Base-by-base conservation (phyloP, 35 echinoderm and acorn worm species). In the Lytechinus pictus region DNA sequence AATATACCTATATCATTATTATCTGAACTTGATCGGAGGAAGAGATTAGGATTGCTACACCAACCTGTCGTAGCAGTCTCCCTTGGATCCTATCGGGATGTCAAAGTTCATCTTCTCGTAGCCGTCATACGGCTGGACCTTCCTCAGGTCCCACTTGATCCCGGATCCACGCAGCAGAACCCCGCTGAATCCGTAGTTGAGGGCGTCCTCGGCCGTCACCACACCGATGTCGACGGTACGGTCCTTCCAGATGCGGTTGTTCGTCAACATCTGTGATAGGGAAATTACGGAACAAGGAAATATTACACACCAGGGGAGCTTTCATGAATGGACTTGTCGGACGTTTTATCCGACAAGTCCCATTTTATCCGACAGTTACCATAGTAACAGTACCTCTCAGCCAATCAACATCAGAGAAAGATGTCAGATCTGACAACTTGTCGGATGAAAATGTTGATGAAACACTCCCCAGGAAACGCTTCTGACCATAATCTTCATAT, bases 141-240 rank as follows among this genome's bases (percentile, higher is more conserved):
- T 99, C 54, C 98, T 95, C 91, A 99, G 92, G 92, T 99, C 98
- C 98, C 98, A 99, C 86, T 99, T 99, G 97, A 99, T 97, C 27
- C 98, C 98, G 1, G 98, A 99, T 27, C 98, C 98, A 27, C 98
- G 94, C 11, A 99, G 88, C 91, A 95, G 86, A 7, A 98, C 98
- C 9, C 97, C 98, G 94, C 98, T 99, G 89, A 99, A 97, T 16
- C 98, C 98, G 94, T 98, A 98, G 57, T 99, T 99, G 71, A 99
- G 95, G 24, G 98, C 98, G 54, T 99, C 98, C 86, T 98, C 95
- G 10, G 97, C 96, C 53, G 97, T 95, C 4, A 99, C 89, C 16
- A 99, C 96, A 12, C 98, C 98, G 89, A 99, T 96, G 28, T 94
- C 95, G 0, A 97, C 53, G 9, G 96, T 95, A n/a, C 98, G 97